A percentile compares a stretch with the other conserved stretches of the same genome.
These are phyloP conservation scores for Eulemur mongoz DNA, from an alignment of 2,797 vertebrate genomes.

Conservation along the genomic window DNA sequence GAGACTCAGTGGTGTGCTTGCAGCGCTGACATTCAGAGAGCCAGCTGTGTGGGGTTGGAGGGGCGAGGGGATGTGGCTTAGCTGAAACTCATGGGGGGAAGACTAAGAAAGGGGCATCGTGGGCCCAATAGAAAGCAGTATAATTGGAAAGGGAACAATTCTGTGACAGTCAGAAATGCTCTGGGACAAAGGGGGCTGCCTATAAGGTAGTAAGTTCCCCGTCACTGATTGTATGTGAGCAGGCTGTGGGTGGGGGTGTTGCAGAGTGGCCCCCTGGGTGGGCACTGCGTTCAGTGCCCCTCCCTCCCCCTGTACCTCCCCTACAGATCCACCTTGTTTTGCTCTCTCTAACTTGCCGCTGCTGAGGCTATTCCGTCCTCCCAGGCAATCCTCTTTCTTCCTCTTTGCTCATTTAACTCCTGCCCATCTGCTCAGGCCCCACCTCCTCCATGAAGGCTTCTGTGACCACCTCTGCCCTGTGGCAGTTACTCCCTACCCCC, in stretches of 20 bases:
- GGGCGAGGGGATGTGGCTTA: fast-evolving
- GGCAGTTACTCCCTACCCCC: background rate
- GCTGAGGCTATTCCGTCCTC: fast-evolving
- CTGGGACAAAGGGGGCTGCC: background rate
- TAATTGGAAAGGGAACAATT: background rate
- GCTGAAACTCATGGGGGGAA: background rate
- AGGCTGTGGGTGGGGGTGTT: background rate
- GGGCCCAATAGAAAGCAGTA: background rate
- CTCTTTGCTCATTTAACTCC: background rate
- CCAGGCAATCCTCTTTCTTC: background rate
- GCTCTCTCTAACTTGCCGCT: background rate
- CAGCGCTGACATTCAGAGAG: background rate
- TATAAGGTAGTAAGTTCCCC: background rate
- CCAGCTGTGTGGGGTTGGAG: background rate
- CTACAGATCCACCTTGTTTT: background rate
- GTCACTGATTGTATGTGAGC: background rate
- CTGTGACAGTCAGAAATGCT: background rate
- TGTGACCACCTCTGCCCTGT: background rate
- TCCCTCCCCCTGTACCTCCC: background rate
- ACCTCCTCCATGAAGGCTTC: background rate
- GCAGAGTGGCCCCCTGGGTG: background rate
- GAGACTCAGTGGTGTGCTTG: background rate
- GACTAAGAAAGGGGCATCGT: fast-evolving
- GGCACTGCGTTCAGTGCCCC: fast-evolving
- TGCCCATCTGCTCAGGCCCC: background rate